phyloP scores from a whole-genome alignment of 2,113 vertebrate species.

The Genyomyrus donnyi region DNA sequence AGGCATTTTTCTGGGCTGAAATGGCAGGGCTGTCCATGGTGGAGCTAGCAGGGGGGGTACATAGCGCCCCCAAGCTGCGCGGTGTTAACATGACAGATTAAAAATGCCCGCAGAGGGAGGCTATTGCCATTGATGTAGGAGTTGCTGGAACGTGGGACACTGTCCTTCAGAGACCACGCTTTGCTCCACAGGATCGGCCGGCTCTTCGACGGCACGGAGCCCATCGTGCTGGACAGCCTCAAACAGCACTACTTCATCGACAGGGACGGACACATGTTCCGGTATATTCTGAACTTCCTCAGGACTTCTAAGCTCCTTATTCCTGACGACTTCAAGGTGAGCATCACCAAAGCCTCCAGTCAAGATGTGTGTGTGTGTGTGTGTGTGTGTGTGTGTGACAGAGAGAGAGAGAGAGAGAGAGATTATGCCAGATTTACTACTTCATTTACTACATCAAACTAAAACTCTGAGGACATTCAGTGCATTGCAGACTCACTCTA shows the following conservation, averaged over 20 bases:
- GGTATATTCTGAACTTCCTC: slow-evolving; percentile 99
- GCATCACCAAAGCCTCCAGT: slow-evolving; percentile 43
- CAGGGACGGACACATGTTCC: slow-evolving; percentile 99
- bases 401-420: neutral
- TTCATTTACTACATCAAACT: neutral
- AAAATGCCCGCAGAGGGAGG: neutral
- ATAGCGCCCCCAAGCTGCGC: neutral
- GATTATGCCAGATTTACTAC: neutral
- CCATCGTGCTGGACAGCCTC: slow-evolving; percentile 97
- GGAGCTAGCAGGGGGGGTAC: neutral
- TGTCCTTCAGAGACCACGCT: neutral
- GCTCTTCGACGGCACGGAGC: slow-evolving; percentile 96
- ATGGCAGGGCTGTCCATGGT: neutral
- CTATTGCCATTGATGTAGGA: neutral
- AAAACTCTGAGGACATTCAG: neutral
- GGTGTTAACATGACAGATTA: neutral
- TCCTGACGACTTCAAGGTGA: slow-evolving; percentile 99
- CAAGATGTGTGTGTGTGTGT: neutral
- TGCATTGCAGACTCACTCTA: neutral
- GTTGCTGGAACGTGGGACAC: neutral
- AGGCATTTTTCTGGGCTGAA: neutral
- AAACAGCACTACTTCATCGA: slow-evolving; percentile 99
- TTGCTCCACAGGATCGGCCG: slow-evolving; percentile 79
- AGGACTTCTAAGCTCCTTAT: slow-evolving; percentile 97
- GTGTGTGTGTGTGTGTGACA: neutral